Conservation (phyloP, 2,113 vertebrate genomes). For the Suncus etruscus region DNA sequence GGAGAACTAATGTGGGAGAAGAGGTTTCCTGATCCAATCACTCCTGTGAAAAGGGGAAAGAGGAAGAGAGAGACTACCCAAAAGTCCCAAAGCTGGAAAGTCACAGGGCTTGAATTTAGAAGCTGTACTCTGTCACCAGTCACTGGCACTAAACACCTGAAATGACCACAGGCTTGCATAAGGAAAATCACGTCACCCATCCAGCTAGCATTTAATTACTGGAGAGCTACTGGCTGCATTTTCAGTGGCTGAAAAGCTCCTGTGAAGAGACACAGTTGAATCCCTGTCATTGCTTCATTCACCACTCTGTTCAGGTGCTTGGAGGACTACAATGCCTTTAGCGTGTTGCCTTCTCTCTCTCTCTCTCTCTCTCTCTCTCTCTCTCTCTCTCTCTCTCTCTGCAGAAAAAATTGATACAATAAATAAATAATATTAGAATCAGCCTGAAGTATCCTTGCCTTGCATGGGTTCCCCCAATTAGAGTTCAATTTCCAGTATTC, state of each 20-base stretch:
- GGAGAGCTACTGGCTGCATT: too few relatives aligned
- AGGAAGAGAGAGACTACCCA: background rate
- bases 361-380: too few relatives aligned
- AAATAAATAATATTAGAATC: background rate
- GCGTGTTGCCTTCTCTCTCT: too few relatives aligned
- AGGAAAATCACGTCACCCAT: background rate
- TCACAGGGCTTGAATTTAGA: background rate
- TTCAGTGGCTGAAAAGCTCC: too few relatives aligned
- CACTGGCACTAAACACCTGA: background rate
- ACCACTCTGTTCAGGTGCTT: too few relatives aligned
- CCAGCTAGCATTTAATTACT: background rate
- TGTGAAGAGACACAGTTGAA: background rate
- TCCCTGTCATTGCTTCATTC: background rate
- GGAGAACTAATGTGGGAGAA: background rate
- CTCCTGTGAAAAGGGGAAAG: too few relatives aligned
- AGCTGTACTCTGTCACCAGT: background rate
- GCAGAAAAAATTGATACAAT: conserved; percentile 28
- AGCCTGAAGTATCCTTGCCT: too few relatives aligned
- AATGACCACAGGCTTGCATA: background rate
- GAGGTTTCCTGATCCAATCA: too few relatives aligned
- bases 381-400: too few relatives aligned
- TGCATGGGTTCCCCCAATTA: too few relatives aligned
- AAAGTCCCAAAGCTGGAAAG: background rate
- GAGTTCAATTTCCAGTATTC: too few relatives aligned
- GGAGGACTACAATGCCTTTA: too few relatives aligned